A percentile compares a stretch with the other conserved stretches of the same genome.
These are phyloP conservation scores for Corticium candelabrum DNA, from an alignment of 37 sponge, comb jelly and placozoan genomes.

Conservation along the genomic window DNA sequence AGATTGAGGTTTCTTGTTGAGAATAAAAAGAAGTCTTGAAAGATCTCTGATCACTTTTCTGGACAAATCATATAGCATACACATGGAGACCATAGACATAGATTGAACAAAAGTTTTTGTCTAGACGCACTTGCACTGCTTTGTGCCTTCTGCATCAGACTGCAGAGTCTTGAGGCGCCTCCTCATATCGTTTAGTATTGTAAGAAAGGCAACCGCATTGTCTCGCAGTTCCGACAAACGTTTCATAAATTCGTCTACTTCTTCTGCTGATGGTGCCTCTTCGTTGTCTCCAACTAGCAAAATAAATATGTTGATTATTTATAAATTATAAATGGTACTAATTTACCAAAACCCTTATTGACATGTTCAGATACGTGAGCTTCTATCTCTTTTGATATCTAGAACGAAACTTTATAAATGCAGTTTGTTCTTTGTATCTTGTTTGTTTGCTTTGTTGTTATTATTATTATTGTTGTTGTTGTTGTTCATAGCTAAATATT, in stretches of 20 bases:
- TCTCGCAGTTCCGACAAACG: constrained; percentile 47
- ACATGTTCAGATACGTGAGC: too few species aligned
- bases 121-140: constrained; percentile 47
- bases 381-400: neutral
- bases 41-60: constrained; percentile 79
- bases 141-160: constrained; percentile 33
- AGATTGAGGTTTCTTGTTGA: constrained; percentile 68
- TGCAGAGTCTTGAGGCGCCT: constrained; percentile 62
- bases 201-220: constrained; percentile 51
- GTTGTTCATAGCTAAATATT: too few species aligned
- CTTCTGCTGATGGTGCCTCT: constrained; percentile 16
- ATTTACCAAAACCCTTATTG: neutral
- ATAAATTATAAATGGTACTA: too few species aligned
- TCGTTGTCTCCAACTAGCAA: constrained; percentile 20
- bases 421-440: too few species aligned
- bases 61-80: neutral
- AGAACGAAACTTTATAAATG: neutral
- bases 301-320: too few species aligned
- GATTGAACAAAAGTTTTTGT: neutral
- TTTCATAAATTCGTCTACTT: constrained; percentile 27
- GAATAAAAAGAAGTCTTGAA: constrained; percentile 73
- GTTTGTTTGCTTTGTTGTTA: too few species aligned
- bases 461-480: too few species aligned
- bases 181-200: constrained; percentile 88
- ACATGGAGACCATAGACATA: neutral